Evolutionary conservation across 2,797 vertebrate species (phyloP), one percentile per base, ranked within the genome.

Genomic region (Triplophysa bombifrons): DNA sequence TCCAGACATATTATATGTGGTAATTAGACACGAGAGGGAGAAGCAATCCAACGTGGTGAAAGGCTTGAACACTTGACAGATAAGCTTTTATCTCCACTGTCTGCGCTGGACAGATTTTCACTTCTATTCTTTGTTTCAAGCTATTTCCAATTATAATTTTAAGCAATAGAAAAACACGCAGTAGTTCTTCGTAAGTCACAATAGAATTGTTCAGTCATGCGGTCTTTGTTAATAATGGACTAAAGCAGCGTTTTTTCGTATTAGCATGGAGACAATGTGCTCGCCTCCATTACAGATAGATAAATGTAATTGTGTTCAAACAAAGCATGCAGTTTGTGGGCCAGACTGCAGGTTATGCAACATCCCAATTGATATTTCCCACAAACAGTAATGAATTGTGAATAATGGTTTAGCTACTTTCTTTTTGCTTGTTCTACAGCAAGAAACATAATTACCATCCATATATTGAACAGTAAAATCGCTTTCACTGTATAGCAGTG

Each of bases 221-320:
- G 3, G 20, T 25, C 41, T 69, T 50, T 50, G 65, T 69, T 50
- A 77, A 78, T 34, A 55, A 51, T 71, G 46, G 68, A 48, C 67
- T 64, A 58, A 71, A 71, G 46, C 46, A 53, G 38, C 51, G 46
- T 30, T 27, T 55, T 48, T 14, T 3, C 6, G 16, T 64, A 78
- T 71, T 66, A 46, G 58, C 76, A 69, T 46, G 22, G 70, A 74
- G 69, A 70, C 74, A 61, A 41, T 11, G 9, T 70, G 46, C 46
- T 34, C 51, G 22, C 34, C 56, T 64, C 20, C 68, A 27, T 12
- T 27, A 25, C 58, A 51, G 76, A 78, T 78, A 78, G 64, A 46
- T 14, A 60, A 76, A 68, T 76, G 22, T 48, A 76, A 60, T 76
- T 76, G 56, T 71, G 67, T 64, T 71, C 58, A 71, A 72, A 78